Evolutionary conservation across 2,797 vertebrate genomes (phyloP), one percentile per base, ranked within the genome.

Genomic region (Chanos chanos): DNA sequence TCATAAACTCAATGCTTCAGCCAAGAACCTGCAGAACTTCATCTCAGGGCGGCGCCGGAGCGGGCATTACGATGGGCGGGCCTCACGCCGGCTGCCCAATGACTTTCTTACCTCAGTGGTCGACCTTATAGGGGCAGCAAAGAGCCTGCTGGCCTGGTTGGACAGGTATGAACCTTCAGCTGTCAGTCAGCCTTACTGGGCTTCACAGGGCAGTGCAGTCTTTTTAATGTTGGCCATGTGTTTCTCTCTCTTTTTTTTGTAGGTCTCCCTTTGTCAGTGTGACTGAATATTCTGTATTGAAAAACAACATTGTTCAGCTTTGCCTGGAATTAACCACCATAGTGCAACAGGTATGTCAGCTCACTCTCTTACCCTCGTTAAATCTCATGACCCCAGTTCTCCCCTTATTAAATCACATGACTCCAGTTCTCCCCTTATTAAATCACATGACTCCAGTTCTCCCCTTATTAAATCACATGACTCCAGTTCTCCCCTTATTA

Each of bases 301-400:
- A 96, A 89, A 95, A 91, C 84, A 93, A 97, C 81, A 93, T 97
- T 61, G 93, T 95, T 83, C 94, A 96, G 86, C 89, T 94, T 86
- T 95, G 93, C 86, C 84, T 94, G 81, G 94, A 96, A 86, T 83
- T 98, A 78, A 96, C 93, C 61, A 90, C 94, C 79, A 94, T 95
- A 60, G 94, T 95, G 79, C 94, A 97, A 87, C 93, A 95, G 93
- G 94, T 96, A 85, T 70, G 75, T 45, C n/a, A n/a, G n/a, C n/a
- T n/a, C n/a, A n/a, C n/a, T n/a, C n/a, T n/a, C n/a, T n/a, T n/a
- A n/a, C n/a, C n/a, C n/a, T n/a, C n/a, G n/a, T n/a, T n/a, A n/a
- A n/a, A n/a, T n/a, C n/a, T n/a, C n/a, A n/a, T n/a, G n/a, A n/a
- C n/a, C n/a, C n/a, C n/a, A n/a, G n/a, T n/a, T n/a, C n/a, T n/a